Percentiles rank a stretch among this genome's conserved stretches.
These are phyloP conservation scores for Thalpophila matura DNA, from an alignment of 2,888 invertebrate species.

Conservation along the genomic window DNA sequence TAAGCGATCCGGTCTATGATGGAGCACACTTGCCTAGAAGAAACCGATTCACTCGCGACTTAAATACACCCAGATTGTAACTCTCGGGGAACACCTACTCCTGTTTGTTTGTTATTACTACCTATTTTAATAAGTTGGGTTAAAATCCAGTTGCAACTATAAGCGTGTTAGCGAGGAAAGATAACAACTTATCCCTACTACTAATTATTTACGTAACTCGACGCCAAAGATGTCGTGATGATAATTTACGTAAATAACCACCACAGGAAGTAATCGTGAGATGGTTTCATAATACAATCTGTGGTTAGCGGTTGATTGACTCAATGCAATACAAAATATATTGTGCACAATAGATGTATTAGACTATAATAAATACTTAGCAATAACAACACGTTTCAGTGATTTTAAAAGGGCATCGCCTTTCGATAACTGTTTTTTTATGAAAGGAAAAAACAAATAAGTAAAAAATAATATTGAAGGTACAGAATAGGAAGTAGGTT, in stretches of 20 bases:
- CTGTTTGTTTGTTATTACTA: no score
- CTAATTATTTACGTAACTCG: conserved; percentile 1
- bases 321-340: conserved; percentile 11
- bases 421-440: conserved; percentile 11
- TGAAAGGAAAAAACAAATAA: conserved; percentile 12
- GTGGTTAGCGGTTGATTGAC: conserved; percentile 44
- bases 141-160: no score
- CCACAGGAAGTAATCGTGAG: conserved; percentile 44
- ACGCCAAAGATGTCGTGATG: conserved; percentile 8
- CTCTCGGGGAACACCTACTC: no score
- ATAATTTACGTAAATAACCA: conserved; percentile 42
- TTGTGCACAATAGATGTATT: conserved; percentile 20
- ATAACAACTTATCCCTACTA: not conserved
- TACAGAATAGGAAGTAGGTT: conserved; percentile 34
- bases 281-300: conserved; percentile 35
- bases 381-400: conserved; percentile 23
- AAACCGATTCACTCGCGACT: no score
- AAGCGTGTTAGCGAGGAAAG: no score
- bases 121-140: no score
- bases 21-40: no score
- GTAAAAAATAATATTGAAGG: not conserved
- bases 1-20: no score
- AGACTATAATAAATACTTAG: conserved; percentile 7
- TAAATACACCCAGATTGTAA: no score
- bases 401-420: conserved; percentile 10